These are phyloP conservation scores for Lontra canadensis DNA, from an alignment of 2,113 vertebrate species.

Conservation along the genomic window DNA sequence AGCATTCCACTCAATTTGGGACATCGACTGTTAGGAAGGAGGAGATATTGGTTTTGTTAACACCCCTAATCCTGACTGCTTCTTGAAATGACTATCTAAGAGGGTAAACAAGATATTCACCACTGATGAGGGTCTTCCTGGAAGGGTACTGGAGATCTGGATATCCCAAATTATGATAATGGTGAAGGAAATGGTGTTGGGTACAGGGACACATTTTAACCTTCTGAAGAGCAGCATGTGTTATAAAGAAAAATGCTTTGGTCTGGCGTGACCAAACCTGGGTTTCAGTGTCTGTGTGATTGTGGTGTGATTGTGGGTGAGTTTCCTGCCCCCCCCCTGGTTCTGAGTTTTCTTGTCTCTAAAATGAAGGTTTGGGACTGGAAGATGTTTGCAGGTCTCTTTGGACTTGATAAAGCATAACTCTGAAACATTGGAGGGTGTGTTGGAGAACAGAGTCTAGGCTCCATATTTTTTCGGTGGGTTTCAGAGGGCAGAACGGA, in stretches of 20 bases:
- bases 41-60: not conserved
- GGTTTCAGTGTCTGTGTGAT: not conserved
- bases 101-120: not conserved
- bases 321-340: not conserved
- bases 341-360: not conserved
- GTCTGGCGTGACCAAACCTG: not conserved
- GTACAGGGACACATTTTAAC: not conserved
- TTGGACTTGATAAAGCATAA: not conserved
- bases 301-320: not conserved
- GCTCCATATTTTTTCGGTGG: not conserved
- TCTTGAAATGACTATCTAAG: not conserved
- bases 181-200: not conserved
- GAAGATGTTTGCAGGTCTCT: not conserved
- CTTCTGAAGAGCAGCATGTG: not conserved
- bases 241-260: not conserved
- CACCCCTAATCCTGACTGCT: not conserved
- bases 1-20: not conserved
- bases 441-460: not conserved
- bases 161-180: not conserved
- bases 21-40: not conserved
- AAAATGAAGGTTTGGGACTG: not conserved
- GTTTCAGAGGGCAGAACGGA: not conserved
- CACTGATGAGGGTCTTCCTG: not conserved
- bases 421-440: not conserved
- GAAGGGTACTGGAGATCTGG: not conserved